Conservation (phyloP, 2,797 vertebrate species). For the Catamblyrhynchus diadema region DNA sequence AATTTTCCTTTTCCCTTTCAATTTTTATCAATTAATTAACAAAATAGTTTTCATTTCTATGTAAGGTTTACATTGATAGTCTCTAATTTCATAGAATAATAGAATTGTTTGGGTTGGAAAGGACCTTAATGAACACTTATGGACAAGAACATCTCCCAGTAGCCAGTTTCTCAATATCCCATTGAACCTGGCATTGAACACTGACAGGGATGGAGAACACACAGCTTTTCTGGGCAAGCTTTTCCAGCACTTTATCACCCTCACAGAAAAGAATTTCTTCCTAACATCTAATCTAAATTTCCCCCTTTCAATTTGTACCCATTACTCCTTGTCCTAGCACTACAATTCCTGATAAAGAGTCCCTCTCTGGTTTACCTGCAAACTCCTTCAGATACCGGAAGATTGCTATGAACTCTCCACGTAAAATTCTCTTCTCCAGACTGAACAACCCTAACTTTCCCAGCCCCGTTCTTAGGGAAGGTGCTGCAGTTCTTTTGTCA, state of each 20-base stretch:
- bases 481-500: background rate
- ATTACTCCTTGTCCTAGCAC: background rate
- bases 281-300: background rate
- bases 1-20: background rate
- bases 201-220: background rate
- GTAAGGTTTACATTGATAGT: background rate
- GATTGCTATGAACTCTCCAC: background rate
- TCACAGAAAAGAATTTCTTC: background rate
- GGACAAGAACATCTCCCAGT: background rate
- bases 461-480: background rate
- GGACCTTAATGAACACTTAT: background rate
- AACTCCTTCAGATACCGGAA: background rate
- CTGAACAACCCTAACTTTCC: background rate
- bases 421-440: background rate
- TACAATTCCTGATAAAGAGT: background rate
- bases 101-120: background rate
- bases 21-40: background rate
- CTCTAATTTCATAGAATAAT: background rate
- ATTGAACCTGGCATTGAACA: background rate
- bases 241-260: rapidly evolving
- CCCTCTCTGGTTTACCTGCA: background rate
- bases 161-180: background rate
- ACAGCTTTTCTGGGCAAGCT: background rate
- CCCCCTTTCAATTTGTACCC: background rate
- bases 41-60: background rate